phyloP scores from a whole-genome alignment of 2,888 invertebrate genomes.

The Bellardia bayeri region DNA sequence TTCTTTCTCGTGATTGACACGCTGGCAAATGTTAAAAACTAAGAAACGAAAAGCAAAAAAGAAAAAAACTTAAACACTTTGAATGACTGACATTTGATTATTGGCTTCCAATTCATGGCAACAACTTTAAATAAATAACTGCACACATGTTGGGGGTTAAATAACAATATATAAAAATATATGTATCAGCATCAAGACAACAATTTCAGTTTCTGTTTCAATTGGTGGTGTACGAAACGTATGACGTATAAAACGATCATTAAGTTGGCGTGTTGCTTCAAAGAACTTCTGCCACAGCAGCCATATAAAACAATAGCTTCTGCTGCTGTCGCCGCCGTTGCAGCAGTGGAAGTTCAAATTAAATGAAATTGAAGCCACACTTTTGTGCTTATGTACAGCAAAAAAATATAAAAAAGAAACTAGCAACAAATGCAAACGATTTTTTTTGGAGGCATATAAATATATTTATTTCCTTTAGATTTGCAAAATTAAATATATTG shows the following conservation, averaged over 20 bases:
- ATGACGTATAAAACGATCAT: slow-evolving; percentile 55
- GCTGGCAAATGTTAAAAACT: slow-evolving; percentile 72
- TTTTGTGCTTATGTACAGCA: slow-evolving; percentile 34
- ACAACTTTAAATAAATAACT: slow-evolving; percentile 72
- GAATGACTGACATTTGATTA: slow-evolving; percentile 83
- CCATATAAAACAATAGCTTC: slow-evolving; percentile 58
- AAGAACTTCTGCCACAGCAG: slow-evolving; percentile 74
- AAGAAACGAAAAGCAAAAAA: slow-evolving; percentile 72
- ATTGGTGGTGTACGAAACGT: neutral
- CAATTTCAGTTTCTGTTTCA: slow-evolving; percentile 21
- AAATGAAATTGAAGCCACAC: slow-evolving; percentile 72
- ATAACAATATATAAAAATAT: slow-evolving; percentile 43
- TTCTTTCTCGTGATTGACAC: slow-evolving; percentile 56
- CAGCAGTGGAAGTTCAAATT: slow-evolving; percentile 66
- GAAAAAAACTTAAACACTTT: slow-evolving; percentile 62
- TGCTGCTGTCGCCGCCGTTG: slow-evolving; percentile 54
- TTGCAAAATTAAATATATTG: slow-evolving; percentile 71
- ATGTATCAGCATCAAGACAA: slow-evolving; percentile 34
- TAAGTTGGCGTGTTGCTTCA: slow-evolving; percentile 64
- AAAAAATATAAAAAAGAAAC: neutral
- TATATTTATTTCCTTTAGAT: slow-evolving; percentile 64
- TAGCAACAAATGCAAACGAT: slow-evolving; percentile 25
- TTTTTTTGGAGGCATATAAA: slow-evolving; percentile 47
- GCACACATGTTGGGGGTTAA: slow-evolving; percentile 64
- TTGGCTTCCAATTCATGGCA: slow-evolving; percentile 83